phyloP scores from a whole-genome alignment of 2,113 vertebrate species.

The Stigmatopora argus region DNA sequence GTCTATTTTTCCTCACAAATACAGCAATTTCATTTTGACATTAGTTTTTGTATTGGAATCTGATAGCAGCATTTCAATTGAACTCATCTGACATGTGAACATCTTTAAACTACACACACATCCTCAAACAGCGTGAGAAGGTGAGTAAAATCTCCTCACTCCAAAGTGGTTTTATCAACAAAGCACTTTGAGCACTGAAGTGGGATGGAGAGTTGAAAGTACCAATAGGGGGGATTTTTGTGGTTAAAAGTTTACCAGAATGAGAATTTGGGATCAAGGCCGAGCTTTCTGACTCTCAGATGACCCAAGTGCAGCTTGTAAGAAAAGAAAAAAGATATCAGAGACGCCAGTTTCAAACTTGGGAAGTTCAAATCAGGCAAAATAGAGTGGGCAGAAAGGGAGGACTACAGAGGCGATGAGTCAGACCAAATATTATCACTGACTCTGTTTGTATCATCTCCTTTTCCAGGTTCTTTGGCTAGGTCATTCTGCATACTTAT shows the following conservation, averaged over 20 bases:
- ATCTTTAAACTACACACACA: slow-evolving; percentile 5
- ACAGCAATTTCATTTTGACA: slow-evolving; percentile 7
- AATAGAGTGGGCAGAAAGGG: not conserved
- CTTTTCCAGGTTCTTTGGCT: not conserved
- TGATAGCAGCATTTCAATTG: slow-evolving; percentile 25
- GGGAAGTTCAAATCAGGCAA: slow-evolving; percentile 12
- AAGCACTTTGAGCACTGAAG: slow-evolving; percentile 25
- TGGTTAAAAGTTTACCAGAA: slow-evolving; percentile 49
- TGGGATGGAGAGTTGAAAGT: slow-evolving; percentile 49
- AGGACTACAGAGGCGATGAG: slow-evolving; percentile 14
- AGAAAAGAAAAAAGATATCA: slow-evolving; percentile 4
- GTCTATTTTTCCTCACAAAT: slow-evolving; percentile 4
- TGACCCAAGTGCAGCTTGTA: slow-evolving; percentile 18
- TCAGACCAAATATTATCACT: slow-evolving; percentile 17
- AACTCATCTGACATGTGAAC: slow-evolving; percentile 19
- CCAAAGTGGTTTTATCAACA: slow-evolving; percentile 51
- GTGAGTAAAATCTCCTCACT: slow-evolving; percentile 28
- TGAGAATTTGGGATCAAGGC: slow-evolving; percentile 38
- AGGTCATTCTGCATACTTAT: slow-evolving; percentile 1
- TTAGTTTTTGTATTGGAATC: slow-evolving; percentile 14
- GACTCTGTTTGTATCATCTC: not conserved
- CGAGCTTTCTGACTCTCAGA: slow-evolving; percentile 20
- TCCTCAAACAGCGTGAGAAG: slow-evolving; percentile 18
- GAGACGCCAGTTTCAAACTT: slow-evolving; percentile 23
- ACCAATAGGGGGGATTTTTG: slow-evolving; percentile 39